phyloP scores from a whole-genome alignment of 2,888 invertebrate species.

The Sinelater perroti region DNA sequence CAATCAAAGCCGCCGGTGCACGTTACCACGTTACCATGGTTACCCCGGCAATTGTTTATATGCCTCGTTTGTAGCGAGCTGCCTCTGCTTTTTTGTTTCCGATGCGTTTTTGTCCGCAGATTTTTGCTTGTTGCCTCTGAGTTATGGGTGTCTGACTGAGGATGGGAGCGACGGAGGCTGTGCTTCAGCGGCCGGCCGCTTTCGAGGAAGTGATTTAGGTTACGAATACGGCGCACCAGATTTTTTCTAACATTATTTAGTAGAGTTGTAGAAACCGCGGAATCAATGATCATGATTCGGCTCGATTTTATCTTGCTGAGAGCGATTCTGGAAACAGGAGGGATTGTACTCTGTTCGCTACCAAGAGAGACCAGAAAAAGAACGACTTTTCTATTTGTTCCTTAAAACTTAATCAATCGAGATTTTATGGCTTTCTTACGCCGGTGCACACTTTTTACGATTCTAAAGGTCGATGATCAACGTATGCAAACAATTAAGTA shows the following conservation, averaged over 20 bases:
- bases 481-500: too few relatives aligned
- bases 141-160: slow-evolving; percentile 54
- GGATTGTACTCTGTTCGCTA: too few relatives aligned
- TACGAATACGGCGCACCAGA: slow-evolving; percentile 39
- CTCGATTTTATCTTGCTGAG: slow-evolving; percentile 38
- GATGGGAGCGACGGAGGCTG: slow-evolving; percentile 45
- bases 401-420: too few relatives aligned
- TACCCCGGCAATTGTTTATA: slow-evolving; percentile 59
- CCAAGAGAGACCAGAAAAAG: too few relatives aligned
- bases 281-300: slow-evolving; percentile 43
- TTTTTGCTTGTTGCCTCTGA: slow-evolving; percentile 58
- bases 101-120: slow-evolving; percentile 56
- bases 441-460: too few relatives aligned
- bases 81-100: slow-evolving; percentile 53
- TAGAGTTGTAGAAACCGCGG: slow-evolving; percentile 35
- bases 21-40: slow-evolving; percentile 58
- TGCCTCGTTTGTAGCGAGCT: slow-evolving; percentile 59
- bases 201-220: slow-evolving; percentile 56
- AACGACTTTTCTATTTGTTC: not conserved
- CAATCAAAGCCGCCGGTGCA: slow-evolving; percentile 59
- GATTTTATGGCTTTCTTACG: too few relatives aligned
- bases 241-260: slow-evolving; percentile 38
- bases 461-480: too few relatives aligned
- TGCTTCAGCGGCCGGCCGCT: slow-evolving; percentile 43
- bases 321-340: slow-evolving; percentile 22